These are phyloP conservation scores for Neomicropteryx cornuta DNA, from an alignment of 1,140 invertebrate species.

Conservation along the genomic window DNA sequence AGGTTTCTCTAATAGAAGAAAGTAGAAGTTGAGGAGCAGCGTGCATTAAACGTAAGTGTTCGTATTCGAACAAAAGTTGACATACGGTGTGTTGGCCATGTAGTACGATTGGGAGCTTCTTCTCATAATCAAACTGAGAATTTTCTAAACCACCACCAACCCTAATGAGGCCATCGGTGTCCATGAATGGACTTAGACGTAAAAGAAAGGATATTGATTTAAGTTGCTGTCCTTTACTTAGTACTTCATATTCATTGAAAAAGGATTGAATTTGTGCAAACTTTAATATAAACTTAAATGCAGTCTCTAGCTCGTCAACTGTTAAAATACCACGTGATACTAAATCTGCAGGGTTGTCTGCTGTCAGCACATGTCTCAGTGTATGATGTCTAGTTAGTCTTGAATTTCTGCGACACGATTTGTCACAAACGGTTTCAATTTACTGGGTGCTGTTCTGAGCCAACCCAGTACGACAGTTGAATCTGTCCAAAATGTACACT, in stretches of 20 bases:
- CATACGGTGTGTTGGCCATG: background rate
- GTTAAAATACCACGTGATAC: too few species aligned
- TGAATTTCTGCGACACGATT: conserved; percentile 20
- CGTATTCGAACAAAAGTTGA: background rate
- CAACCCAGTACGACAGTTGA: conserved; percentile 13
- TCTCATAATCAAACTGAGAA: background rate
- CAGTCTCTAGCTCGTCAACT: too few species aligned
- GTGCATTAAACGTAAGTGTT: background rate
- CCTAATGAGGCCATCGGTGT: conserved; percentile 1
- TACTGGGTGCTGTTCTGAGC: conserved; percentile 8
- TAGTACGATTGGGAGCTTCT: conserved; percentile 5
- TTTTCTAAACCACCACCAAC: conserved; percentile 2
- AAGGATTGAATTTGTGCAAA: too few species aligned
- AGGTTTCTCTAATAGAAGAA: background rate
- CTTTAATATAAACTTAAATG: too few species aligned
- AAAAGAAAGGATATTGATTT: too few species aligned
- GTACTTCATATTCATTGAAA: too few species aligned
- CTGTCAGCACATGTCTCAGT: background rate
- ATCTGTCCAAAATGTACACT: conserved; percentile 10
- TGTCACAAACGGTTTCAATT: conserved; percentile 15
- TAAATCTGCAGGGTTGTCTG: background rate
- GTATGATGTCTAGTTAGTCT: conserved; percentile 3
- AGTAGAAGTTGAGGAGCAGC: conserved; percentile 3
- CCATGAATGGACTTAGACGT: background rate
- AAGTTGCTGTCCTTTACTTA: too few species aligned